Conservation (phyloP, 2,113 vertebrate species). For the Falco punctatus region DNA sequence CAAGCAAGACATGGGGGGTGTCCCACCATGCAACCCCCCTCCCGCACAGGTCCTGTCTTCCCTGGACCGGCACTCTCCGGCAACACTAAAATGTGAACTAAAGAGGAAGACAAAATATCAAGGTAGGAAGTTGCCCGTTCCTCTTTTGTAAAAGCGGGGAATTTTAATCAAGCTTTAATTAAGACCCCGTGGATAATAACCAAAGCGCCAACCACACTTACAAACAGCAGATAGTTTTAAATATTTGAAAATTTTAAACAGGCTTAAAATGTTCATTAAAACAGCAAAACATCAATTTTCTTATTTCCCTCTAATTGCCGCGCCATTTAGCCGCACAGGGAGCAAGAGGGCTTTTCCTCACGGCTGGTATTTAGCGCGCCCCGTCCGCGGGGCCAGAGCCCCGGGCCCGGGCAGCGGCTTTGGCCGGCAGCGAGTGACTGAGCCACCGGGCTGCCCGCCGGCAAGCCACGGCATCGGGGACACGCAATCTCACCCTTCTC, state of each 20-base stretch:
- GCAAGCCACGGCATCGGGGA: neutral
- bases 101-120: conserved; percentile 51
- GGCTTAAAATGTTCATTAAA: conserved; percentile 81
- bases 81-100: conserved; percentile 1
- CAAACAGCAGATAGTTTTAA: conserved; percentile 68
- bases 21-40: neutral
- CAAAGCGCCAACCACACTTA: conserved; percentile 71
- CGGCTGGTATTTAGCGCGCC: conserved; percentile 53
- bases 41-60: neutral
- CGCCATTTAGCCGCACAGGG: conserved; percentile 72
- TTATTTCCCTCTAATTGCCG: conserved; percentile 77
- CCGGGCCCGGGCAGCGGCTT: conserved; percentile 24
- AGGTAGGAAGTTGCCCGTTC: conserved; percentile 56
- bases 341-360: conserved; percentile 53
- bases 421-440: conserved; percentile 7
- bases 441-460: conserved; percentile 34
- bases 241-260: conserved; percentile 72
- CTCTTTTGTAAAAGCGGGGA: conserved; percentile 65
- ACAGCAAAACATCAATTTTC: conserved; percentile 81
- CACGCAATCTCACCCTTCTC: neutral
- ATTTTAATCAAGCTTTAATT: conserved; percentile 81
- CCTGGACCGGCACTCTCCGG: neutral
- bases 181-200: conserved; percentile 75
- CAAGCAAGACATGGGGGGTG: neutral
- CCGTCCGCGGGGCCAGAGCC: neutral